A percentile compares a stretch with the other conserved stretches of the same genome.
Evolutionary conservation across 2,888 invertebrate genomes (phyloP).

Genomic region (Penaeus monodon): DNA sequence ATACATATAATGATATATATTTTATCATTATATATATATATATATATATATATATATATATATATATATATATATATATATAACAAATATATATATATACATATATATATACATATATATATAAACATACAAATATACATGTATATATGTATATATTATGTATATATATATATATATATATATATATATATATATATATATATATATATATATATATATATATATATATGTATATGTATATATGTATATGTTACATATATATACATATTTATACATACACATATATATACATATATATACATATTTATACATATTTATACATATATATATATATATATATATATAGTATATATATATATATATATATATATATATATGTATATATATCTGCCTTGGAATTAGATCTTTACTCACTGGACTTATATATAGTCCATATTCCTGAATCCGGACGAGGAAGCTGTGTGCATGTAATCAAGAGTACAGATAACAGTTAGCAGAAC

Average conservation of each 20-base stretch:
- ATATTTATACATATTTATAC: not conserved
- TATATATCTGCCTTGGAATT: not conserved
- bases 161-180: not conserved
- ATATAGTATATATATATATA: slow-evolving; percentile 4
- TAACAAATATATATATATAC: no score
- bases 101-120: no score
- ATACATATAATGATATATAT: no score
- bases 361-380: slow-evolving; percentile 12
- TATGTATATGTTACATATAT: no score
- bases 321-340: slow-evolving; percentile 7
- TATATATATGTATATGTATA: no score
- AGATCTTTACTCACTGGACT: slow-evolving; percentile 64
- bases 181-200: not conserved
- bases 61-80: no score
- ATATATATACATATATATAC: no score
- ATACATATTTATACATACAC: no score
- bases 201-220: not conserved
- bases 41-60: no score
- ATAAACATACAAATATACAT: not conserved
- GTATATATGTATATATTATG: not conserved
- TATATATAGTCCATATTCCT: slow-evolving; percentile 65
- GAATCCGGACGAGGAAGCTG: slow-evolving; percentile 65
- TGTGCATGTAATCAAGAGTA: slow-evolving; percentile 49
- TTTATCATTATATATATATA: no score
- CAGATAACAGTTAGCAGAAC: not conserved